These are phyloP conservation scores for Budorcas taxicolor DNA, from an alignment of 2,113 vertebrate species.

Conservation along the genomic window DNA sequence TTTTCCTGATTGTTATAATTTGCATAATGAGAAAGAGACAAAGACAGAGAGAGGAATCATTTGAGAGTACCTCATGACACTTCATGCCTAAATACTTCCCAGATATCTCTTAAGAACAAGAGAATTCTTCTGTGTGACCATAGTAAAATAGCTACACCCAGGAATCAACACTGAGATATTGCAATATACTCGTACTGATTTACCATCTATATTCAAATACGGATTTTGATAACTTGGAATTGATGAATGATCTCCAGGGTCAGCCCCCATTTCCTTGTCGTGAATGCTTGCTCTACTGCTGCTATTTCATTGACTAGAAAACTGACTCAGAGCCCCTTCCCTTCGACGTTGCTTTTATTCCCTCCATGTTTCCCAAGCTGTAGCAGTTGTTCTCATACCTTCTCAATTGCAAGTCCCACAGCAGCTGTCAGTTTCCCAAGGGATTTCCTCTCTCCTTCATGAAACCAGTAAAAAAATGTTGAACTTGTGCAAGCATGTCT, in stretches of 20 bases:
- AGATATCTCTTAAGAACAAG: background rate
- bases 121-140: background rate
- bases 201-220: background rate
- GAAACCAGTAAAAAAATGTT: background rate
- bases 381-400: background rate
- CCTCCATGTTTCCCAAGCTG: background rate
- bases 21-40: background rate
- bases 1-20: background rate
- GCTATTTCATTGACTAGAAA: background rate
- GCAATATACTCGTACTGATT: background rate
- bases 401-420: background rate
- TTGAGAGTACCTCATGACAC: background rate
- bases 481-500: background rate
- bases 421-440: background rate
- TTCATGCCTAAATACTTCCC: background rate
- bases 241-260: background rate
- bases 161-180: background rate
- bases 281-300: too few species aligned
- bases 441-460: background rate
- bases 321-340: background rate
- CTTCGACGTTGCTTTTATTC: background rate
- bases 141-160: background rate
- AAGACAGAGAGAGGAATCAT: background rate
- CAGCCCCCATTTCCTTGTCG: background rate
- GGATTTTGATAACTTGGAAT: background rate